Evolutionary conservation across 1,140 invertebrate species (phyloP).

Genomic region (Formica exsecta): DNA sequence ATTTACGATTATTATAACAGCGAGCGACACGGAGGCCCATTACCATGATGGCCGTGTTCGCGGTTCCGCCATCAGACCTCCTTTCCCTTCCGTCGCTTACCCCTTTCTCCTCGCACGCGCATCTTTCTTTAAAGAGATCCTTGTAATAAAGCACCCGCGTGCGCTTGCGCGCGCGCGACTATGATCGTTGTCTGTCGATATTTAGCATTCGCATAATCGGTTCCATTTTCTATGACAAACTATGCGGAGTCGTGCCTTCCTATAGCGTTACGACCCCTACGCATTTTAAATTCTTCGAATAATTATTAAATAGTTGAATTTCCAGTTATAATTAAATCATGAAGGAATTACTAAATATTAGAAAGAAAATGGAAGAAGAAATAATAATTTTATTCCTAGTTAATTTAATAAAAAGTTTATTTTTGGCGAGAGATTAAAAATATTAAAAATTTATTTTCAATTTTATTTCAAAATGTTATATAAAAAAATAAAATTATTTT

Average conservation of each 20-base stretch:
- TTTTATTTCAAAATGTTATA: no score
- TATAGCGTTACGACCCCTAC: no score
- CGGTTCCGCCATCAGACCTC: conserved; percentile 47
- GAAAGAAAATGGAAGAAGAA: no score
- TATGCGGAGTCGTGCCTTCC: neutral
- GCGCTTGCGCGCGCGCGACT: neutral
- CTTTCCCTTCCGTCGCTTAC: conserved; percentile 16
- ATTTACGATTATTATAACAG: conserved; percentile 74
- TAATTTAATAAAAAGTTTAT: no score
- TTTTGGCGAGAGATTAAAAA: no score
- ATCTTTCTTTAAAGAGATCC: conserved; percentile 30
- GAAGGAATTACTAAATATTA: no score
- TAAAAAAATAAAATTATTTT: no score
- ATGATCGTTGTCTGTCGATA: conserved; percentile 38
- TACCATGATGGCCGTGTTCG: conserved; percentile 55
- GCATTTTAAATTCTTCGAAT: no score
- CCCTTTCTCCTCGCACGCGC: neutral
- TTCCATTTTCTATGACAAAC: conserved; percentile 1
- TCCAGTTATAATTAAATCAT: no score
- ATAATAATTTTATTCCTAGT: no score
- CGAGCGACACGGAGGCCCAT: conserved; percentile 52
- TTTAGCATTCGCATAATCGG: conserved; percentile 57
- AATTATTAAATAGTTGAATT: no score
- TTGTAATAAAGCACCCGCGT: conserved; percentile 47
- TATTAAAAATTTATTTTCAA: no score